Conservation (phyloP, 1,140 invertebrate species). For the Matsumurasca onukii region DNA sequence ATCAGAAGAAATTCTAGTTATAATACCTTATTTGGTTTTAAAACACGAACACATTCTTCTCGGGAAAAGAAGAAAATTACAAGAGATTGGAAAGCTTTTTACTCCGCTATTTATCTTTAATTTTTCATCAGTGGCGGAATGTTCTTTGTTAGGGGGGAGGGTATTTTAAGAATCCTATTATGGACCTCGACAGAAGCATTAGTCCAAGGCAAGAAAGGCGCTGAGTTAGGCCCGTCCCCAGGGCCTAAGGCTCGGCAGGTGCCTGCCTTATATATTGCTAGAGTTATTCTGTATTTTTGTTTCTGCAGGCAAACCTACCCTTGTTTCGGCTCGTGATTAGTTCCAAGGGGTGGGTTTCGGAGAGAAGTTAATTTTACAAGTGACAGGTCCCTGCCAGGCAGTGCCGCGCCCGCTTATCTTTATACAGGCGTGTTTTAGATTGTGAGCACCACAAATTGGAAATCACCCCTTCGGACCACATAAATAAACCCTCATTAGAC, state of each 20-base stretch:
- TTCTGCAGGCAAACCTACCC: constrained; percentile 10
- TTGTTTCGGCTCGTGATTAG: not conserved
- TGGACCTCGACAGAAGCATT: constrained; percentile 8
- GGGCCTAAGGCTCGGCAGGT: constrained; percentile 19
- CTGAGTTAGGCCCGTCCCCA: not conserved
- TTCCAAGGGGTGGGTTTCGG: constrained; percentile 13
- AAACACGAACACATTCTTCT: too few relatives aligned
- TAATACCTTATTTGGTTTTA: too few relatives aligned
- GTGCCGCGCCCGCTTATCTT: constrained; percentile 17
- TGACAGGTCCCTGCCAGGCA: not conserved
- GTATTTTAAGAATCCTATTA: constrained; percentile 26
- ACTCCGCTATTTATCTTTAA: too few relatives aligned
- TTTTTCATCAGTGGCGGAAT: constrained; percentile 12
- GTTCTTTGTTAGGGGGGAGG: not conserved
- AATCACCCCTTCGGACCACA: constrained; percentile 25
- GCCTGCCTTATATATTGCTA: not conserved
- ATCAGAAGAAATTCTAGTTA: too few relatives aligned
- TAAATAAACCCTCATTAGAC: constrained; percentile 18
- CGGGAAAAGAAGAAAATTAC: too few relatives aligned
- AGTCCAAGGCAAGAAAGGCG: not conserved
- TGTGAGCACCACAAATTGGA: constrained; percentile 10
- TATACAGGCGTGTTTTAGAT: constrained; percentile 17
- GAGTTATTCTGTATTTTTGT: constrained; percentile 18
- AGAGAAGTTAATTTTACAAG: constrained; percentile 24
- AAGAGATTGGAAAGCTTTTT: too few relatives aligned